phyloP scores from a whole-genome alignment of 2,113 vertebrate species.

The Elaphurus davidianus region DNA sequence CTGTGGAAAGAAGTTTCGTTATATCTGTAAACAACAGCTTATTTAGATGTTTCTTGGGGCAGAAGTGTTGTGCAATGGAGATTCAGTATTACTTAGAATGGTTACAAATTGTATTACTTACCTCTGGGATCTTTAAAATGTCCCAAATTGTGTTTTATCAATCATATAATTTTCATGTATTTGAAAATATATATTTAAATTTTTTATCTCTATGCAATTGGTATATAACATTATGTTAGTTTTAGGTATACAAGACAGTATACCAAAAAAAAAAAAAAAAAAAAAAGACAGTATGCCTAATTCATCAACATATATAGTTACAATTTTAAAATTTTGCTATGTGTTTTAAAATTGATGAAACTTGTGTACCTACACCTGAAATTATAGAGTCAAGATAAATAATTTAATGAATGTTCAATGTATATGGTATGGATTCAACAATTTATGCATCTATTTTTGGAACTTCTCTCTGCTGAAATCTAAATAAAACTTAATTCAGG shows the following conservation, averaged over 20 bases:
- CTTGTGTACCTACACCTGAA: background rate
- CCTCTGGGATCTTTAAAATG: background rate
- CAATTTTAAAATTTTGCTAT: background rate
- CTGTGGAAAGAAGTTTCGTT: fast-evolving
- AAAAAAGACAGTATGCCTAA: background rate
- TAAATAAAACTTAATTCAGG: slow-evolving; percentile 5
- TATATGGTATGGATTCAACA: background rate
- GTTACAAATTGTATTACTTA: background rate
- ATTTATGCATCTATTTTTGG: background rate
- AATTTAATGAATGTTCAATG: background rate
- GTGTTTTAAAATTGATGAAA: background rate
- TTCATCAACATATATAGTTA: background rate
- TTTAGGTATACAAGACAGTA: background rate
- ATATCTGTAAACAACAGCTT: slow-evolving; percentile 24
- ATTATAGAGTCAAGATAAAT: background rate
- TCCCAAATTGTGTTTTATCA: background rate
- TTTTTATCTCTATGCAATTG: background rate
- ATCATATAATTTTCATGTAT: background rate
- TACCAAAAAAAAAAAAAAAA: too few species aligned
- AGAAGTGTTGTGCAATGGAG: background rate
- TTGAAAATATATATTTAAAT: background rate
- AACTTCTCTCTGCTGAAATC: background rate
- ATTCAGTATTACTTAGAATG: background rate
- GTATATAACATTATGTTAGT: background rate
- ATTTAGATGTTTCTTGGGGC: background rate